Conservation (phyloP, 2,113 vertebrate species). For the Lycocorax pyrrhopterus region DNA sequence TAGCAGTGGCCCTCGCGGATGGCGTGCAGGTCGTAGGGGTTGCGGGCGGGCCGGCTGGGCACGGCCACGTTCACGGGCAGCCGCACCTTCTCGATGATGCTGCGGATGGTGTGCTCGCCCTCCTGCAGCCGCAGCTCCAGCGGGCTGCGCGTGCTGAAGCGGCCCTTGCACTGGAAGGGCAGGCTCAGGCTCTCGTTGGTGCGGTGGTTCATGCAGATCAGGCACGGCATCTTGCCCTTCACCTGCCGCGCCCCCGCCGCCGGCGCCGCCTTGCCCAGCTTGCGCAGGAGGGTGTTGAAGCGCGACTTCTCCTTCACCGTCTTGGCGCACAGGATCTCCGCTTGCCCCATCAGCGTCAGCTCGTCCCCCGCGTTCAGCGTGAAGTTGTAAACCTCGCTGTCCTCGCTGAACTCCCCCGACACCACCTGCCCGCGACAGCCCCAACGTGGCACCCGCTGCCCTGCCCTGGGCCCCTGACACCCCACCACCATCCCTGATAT, state of each 20-base stretch:
- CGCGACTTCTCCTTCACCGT: constrained; percentile 89
- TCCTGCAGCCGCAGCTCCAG: constrained; percentile 95
- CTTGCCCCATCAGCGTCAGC: constrained; percentile 97
- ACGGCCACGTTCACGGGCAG: constrained; percentile 94
- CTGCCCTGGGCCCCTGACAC: rapidly evolving
- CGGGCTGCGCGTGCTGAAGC: constrained; percentile 94
- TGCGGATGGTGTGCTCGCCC: constrained; percentile 94
- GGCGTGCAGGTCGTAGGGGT: constrained; percentile 91
- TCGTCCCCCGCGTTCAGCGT: constrained; percentile 95
- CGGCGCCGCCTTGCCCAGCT: constrained; percentile 83
- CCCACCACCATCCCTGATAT: rapidly evolving
- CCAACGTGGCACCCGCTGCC: not conserved
- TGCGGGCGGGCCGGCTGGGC: constrained; percentile 87
- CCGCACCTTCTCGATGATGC: constrained; percentile 94
- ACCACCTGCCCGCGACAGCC: constrained; percentile 79
- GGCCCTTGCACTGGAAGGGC: constrained; percentile 94
- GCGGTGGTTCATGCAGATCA: constrained; percentile 98
- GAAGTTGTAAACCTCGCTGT: constrained; percentile 99
- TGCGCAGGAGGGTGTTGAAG: constrained; percentile 86
- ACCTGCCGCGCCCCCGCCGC: constrained; percentile 25
- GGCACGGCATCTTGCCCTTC: constrained; percentile 92
- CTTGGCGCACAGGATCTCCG: constrained; percentile 94
- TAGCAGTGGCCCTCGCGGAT: constrained; percentile 96
- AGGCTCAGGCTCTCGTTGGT: constrained; percentile 97
- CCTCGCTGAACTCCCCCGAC: constrained; percentile 97